Percentiles rank a stretch among this genome's conserved stretches.
Evolutionary conservation across 1,140 invertebrate species (phyloP).

Genomic region (Macrotrachela quadricornifera): DNA sequence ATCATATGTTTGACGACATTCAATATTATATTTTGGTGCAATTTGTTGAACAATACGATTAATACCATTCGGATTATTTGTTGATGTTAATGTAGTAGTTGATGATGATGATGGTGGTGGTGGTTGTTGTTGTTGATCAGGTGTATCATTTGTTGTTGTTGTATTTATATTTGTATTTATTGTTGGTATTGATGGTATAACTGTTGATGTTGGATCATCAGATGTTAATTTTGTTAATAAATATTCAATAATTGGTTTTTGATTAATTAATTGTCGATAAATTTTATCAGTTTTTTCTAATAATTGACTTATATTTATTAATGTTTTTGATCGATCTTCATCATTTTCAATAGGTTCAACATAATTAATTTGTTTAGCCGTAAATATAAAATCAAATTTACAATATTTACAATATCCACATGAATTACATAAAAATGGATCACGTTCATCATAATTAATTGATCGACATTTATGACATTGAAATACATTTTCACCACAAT

Average conservation of each 20-base stretch:
- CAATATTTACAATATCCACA: slow-evolving; percentile 98
- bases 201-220: too few species aligned
- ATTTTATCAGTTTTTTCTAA: slow-evolving; percentile 80
- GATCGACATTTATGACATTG: slow-evolving; percentile 45
- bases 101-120: neutral
- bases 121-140: neutral
- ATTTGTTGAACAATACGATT: slow-evolving; percentile 31
- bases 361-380: slow-evolving; percentile 68
- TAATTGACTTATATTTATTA: slow-evolving; percentile 62
- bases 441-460: slow-evolving; percentile 96
- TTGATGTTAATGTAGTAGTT: neutral
- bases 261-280: slow-evolving; percentile 67
- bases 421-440: slow-evolving; percentile 89
- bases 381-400: slow-evolving; percentile 83
- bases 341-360: slow-evolving; percentile 90
- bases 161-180: too few species aligned
- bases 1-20: slow-evolving; percentile 79
- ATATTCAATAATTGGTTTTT: slow-evolving; percentile 58
- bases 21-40: slow-evolving; percentile 77
- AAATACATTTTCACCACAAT: slow-evolving; percentile 94
- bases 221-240: slow-evolving; percentile 35
- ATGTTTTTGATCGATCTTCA: slow-evolving; percentile 63
- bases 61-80: slow-evolving; percentile 23
- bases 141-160: too few species aligned
- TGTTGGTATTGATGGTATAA: too few species aligned